Evolutionary conservation across 2,888 invertebrate species (phyloP), one percentile per base, ranked within the genome.

Genomic region (Abrostola triplasia): DNA sequence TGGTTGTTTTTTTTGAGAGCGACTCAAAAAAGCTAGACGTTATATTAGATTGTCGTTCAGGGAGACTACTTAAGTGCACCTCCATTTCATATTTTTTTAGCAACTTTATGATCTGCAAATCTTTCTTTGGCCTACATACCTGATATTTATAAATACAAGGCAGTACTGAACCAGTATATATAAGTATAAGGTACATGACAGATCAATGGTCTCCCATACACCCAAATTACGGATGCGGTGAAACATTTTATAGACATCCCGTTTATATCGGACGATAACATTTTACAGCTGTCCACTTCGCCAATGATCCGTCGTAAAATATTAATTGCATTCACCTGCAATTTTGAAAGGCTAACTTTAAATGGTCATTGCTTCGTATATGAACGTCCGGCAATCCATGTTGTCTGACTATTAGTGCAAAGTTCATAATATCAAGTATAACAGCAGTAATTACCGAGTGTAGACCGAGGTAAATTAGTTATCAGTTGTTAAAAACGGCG

Each of bases 161-260:
- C 42, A 7, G 0, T 7, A 47, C 8, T 47, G 4, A 9, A 9
- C 5, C 1, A 47, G 24, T 24, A 24, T 38, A 10, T 44, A 37
- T n/a, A n/a, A n/a, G n/a, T n/a, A n/a, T n/a, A 11, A 37, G 13
- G 44, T 36, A n/a, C 40, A 49, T 56, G 13, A 0, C 8, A n/a
- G 52, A 59, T 50, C 52, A 50, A 53, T 56, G 35, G 38, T n/a
- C 52, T 13, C 36, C 35, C 41, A 35, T 49, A 53, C 56, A 52
- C 58, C 12, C 52, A 73, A 41, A 73, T 73, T 60, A 73, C 38
- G 36, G 55, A 40, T 47, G 56, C 60, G 47, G 67, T 73, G 36
- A 67, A 70, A 59, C 24, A 49, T 12, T 54, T 59, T 59, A 49
- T 36, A 44, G 44, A 38, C 59, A 36, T 41, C 47, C 36, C 44